phyloP scores from a whole-genome alignment of 2,888 invertebrate species.

The Steinernema hermaphroditum region DNA sequence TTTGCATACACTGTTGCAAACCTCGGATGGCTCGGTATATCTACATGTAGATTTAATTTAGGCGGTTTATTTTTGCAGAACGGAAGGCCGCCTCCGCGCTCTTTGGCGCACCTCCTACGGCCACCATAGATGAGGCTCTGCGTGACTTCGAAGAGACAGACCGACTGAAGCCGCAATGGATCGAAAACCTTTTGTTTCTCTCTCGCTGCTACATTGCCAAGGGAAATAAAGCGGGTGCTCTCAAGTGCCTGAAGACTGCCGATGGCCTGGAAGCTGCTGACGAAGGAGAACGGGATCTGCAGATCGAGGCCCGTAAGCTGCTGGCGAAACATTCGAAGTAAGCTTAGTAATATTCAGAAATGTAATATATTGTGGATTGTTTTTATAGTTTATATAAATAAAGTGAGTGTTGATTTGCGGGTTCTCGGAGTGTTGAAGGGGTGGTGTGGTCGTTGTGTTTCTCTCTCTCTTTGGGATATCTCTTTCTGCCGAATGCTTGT shows the following conservation, averaged over 20 bases:
- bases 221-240: neutral
- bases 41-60: no score
- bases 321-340: neutral
- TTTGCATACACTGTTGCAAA: neutral
- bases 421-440: no score
- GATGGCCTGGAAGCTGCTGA: neutral
- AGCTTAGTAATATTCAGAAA: no score
- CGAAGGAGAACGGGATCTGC: neutral
- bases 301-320: neutral
- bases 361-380: no score
- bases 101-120: slow-evolving; percentile 51
- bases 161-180: neutral
- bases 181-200: neutral
- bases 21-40: neutral
- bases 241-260: neutral
- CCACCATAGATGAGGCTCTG: slow-evolving; percentile 54
- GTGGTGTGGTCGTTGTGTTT: no score
- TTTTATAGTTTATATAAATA: no score
- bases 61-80: no score
- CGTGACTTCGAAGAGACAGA: slow-evolving; percentile 41
- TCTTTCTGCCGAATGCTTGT: no score
- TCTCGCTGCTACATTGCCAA: neutral
- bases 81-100: slow-evolving; percentile 49
- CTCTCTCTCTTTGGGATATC: no score
- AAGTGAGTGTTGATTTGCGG: no score